Evolutionary conservation across 2,888 invertebrate species (phyloP), one percentile per base, ranked within the genome.

Genomic region (Pristionchus japonicus): DNA sequence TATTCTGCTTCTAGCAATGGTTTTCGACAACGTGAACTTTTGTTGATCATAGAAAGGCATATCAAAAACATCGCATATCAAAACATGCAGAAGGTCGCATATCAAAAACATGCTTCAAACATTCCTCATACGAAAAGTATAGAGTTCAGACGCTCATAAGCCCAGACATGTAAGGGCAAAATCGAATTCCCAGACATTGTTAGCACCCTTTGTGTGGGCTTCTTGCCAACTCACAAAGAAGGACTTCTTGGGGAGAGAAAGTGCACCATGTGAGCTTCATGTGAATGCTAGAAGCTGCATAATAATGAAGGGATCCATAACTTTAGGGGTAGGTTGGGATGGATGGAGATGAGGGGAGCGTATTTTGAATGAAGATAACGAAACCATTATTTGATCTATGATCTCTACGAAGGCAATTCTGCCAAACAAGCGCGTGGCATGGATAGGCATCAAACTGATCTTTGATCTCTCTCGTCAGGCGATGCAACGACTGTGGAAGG

Each of bases 401-500:
- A 83, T n/a, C 83, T 83, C 7, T 47, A 47, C 61, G 27, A 37
- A 23, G 31, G 31, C 20, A 34, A 43, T n/a, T n/a, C 13, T 47
- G 47, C 15, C 49, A 20, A 52, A 52, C 17, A 64, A n/a, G n/a
- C n/a, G n/a, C n/a, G n/a, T n/a, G n/a, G n/a, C n/a, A n/a, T n/a
- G n/a, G n/a, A n/a, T n/a, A 27, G 15, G 17, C 64, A 64, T 17
- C 15, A 61, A 57, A 0, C 11, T 37, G 34, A 40, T 82, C 34
- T 57, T 82, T 43, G 34, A 57, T 67, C 67, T 67, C 34, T 74
- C 31, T 52, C 43, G 7, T 6, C 34, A 97, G 90, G 98, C 99
- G 94, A 99, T 99, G 99, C 98, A 98, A 96, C 96, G 98, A 95
- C 96, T 99, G 95, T 99, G 99, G 99, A 96, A 96, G 89, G 99